These are phyloP conservation scores for Drosophila asahinai DNA, from an alignment of 1,140 invertebrate genomes.

Conservation along the genomic window DNA sequence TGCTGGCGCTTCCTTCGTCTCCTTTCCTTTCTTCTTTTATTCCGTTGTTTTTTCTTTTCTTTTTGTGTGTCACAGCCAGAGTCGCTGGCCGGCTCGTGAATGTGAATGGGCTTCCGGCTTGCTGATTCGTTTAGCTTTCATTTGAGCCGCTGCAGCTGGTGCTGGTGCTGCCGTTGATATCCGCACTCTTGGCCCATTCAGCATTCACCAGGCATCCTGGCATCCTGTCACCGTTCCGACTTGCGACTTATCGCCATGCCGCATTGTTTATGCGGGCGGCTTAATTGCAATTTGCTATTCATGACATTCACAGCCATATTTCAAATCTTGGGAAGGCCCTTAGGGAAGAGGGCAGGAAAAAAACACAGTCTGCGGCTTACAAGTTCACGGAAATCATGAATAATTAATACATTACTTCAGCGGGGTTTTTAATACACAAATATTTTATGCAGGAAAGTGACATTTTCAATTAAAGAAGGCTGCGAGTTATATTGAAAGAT, in stretches of 20 bases:
- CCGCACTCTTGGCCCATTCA: conserved; percentile 33
- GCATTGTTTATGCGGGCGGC: conserved; percentile 46
- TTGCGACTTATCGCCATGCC: conserved; percentile 28
- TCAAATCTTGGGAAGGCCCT: neutral
- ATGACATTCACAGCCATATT: conserved; percentile 21
- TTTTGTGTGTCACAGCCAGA: conserved; percentile 19
- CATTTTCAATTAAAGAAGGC: neutral
- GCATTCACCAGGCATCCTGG: conserved; percentile 4
- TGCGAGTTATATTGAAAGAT: too few species aligned
- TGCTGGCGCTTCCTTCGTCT: conserved; percentile 45
- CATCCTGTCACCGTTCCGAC: conserved; percentile 1
- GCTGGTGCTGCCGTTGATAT: conserved; percentile 32
- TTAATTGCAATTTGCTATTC: conserved; percentile 34
- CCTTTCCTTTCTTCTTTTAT: conserved; percentile 15
- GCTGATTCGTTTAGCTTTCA: conserved; percentile 75
- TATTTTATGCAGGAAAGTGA: neutral
- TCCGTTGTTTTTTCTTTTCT: neutral
- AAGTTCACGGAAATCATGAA: conserved; percentile 10
- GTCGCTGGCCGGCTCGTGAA: conserved; percentile 29
- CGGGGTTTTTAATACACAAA: neutral
- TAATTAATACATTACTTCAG: neutral
- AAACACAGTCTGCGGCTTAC: neutral
- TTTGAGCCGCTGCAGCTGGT: conserved; percentile 48
- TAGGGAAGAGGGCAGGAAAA: neutral
- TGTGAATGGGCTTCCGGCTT: conserved; percentile 75